phyloP scores from a whole-genome alignment of 1,140 invertebrate genomes.

The Drosophila repleta region DNA sequence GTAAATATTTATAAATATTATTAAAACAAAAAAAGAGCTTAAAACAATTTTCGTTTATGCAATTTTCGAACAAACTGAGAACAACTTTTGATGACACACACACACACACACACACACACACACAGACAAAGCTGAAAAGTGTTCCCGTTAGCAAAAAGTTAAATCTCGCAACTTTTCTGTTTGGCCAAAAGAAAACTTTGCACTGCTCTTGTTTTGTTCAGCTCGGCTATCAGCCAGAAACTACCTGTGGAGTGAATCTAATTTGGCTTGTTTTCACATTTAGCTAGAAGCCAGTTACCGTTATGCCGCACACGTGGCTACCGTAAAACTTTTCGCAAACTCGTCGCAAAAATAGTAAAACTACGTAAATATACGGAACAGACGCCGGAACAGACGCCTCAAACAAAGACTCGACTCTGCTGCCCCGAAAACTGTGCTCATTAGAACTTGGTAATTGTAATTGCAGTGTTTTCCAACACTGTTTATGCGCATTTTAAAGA shows the following conservation, averaged over 20 bases:
- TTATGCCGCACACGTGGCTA: slow-evolving; percentile 8
- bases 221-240: slow-evolving; percentile 7
- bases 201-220: slow-evolving; percentile 14
- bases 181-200: slow-evolving; percentile 22
- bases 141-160: slow-evolving; percentile 5
- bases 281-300: slow-evolving; percentile 13
- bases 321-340: slow-evolving; percentile 9
- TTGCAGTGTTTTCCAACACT: too few species aligned
- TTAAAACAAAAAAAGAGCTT: slow-evolving; percentile 18
- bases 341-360: neutral
- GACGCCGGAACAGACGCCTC: neutral
- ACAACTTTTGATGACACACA: slow-evolving; percentile 13
- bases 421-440: too few species aligned
- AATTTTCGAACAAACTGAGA: slow-evolving; percentile 25
- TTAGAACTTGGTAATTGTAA: too few species aligned
- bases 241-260: slow-evolving; percentile 45
- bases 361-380: neutral
- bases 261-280: slow-evolving; percentile 25
- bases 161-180: slow-evolving; percentile 23
- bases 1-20: slow-evolving; percentile 1
- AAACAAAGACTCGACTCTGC: too few species aligned
- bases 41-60: slow-evolving; percentile 16
- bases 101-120: slow-evolving; percentile 4
- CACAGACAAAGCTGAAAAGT: slow-evolving; percentile 9
- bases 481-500: too few species aligned